phyloP scores from a whole-genome alignment of 2,888 invertebrate species.

The Pollenia angustigena region DNA sequence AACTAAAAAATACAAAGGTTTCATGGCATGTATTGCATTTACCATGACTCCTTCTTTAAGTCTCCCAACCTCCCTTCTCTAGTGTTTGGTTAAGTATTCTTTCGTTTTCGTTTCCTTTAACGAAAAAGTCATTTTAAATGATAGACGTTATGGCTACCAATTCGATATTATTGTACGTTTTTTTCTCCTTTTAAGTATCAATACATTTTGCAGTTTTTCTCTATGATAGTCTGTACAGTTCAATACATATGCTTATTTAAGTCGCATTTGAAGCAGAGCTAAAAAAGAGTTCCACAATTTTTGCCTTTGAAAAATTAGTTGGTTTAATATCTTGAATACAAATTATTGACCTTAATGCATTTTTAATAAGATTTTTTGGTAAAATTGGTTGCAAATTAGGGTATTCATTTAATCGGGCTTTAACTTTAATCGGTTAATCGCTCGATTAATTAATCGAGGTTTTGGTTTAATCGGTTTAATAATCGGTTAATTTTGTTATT shows the following conservation, averaged over 20 bases:
- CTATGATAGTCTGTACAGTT: slow-evolving; percentile 4
- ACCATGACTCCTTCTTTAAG: background rate
- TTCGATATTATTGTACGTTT: slow-evolving; percentile 49
- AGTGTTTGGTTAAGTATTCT: background rate
- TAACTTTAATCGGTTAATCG: no score
- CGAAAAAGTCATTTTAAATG: slow-evolving; percentile 63
- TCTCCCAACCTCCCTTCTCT: background rate
- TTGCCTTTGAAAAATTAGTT: no score
- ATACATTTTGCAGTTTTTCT: slow-evolving; percentile 1
- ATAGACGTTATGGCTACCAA: slow-evolving; percentile 68
- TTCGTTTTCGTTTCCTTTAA: slow-evolving; percentile 27
- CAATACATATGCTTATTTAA: slow-evolving; percentile 38
- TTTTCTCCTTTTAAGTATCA: slow-evolving; percentile 11
- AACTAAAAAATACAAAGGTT: slow-evolving; percentile 9
- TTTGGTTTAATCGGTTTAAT: no score
- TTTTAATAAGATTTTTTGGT: no score
- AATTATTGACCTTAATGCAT: no score
- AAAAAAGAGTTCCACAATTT: background rate
- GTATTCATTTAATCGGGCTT: no score
- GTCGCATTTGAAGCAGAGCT: background rate
- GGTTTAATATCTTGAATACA: no score
- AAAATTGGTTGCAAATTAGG: no score
- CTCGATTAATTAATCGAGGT: no score
- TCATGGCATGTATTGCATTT: slow-evolving; percentile 15
- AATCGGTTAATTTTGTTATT: no score